Base-by-base conservation (phyloP, 2,888 invertebrate species). In the Leptopilina drosophilae region DNA sequence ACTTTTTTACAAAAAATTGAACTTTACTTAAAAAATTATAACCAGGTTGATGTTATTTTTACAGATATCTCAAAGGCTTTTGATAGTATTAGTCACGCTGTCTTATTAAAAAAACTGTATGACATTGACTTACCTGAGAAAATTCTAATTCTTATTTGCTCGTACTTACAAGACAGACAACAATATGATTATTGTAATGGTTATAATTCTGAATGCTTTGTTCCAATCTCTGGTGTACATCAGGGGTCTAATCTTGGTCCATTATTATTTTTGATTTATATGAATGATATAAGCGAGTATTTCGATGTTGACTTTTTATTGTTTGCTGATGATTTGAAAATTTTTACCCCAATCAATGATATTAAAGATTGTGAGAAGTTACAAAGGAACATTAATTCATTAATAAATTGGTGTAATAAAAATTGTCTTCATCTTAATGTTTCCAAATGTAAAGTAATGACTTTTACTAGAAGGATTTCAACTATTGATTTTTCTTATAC, bases 1-100 rank as follows among this genome's bases (percentile, higher is more conserved):
- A 59, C 59, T 59, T 59, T 59, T 15, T 59, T 59, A 59, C 59
- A 59, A 59, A 59, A 59, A 59, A 59, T 59, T 59, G 59, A 59
- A 59, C 0, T n/a, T 2, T 59, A 15, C 15, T 56, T 59, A n/a
- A n/a, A n/a, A 59, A 15, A 59, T 5, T 8, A 15, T 59, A 59
- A n/a, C 6, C 59, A 59, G 15, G 59, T 59, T 20, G 59, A 59
- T 15, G 59, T 59, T 15, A 59, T 59, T 15, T 59, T 15, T 59
- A 59, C 59, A 5, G 59, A 59, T n/a, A 59, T 59, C n/a, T 59
- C 59, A 59, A 59, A 59, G 15, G 59, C 59, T 6, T 59, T 59
- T 59, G 59, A 59, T 4, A 59, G 59, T 5, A 59, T 59, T 59
- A 15, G 15, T n/a, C n/a, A n/a, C 15, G n/a, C 2, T 20, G 15